These are phyloP conservation scores for Cerastis rubricosa DNA, from an alignment of 2,888 invertebrate genomes.

Conservation along the genomic window DNA sequence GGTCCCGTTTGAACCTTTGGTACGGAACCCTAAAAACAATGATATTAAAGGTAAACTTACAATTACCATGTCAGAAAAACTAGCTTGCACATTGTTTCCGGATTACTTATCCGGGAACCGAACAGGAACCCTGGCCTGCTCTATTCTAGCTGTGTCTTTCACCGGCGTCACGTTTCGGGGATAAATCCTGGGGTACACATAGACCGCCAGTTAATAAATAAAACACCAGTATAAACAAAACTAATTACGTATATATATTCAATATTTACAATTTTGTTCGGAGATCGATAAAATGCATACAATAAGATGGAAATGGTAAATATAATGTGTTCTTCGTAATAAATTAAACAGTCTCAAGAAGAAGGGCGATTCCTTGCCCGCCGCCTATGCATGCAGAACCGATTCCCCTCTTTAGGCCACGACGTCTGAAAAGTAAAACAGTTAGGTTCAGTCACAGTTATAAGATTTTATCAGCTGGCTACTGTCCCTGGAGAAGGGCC, in stretches of 20 bases:
- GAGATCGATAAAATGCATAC: slow-evolving; percentile 46
- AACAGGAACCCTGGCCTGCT: neutral
- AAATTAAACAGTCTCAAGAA: slow-evolving; percentile 93
- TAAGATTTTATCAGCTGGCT: neutral
- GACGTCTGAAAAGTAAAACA: slow-evolving; percentile 91
- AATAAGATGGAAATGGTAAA: neutral
- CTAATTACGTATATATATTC: slow-evolving; percentile 26
- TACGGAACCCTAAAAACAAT: too few relatives aligned
- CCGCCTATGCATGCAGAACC: slow-evolving; percentile 99
- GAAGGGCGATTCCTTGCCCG: slow-evolving; percentile 98
- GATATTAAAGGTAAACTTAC: too few relatives aligned
- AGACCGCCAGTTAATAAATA: neutral
- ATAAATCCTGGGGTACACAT: neutral
- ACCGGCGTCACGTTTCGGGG: neutral
- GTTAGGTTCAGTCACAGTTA: neutral
- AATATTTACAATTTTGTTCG: slow-evolving; percentile 55
- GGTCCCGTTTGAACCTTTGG: too few relatives aligned
- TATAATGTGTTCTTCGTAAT: slow-evolving; percentile 2
- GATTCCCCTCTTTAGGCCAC: slow-evolving; percentile 95
- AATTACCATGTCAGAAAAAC: neutral
- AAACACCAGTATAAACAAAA: slow-evolving; percentile 32
- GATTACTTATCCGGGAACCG: neutral
- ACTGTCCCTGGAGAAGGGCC: neutral
- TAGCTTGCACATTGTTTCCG: neutral
- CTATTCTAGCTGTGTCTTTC: neutral